Percentiles rank a stretch among this genome's conserved stretches.
These are phyloP conservation scores for Autographa gamma DNA, from an alignment of 2,888 invertebrate species.

Conservation along the genomic window DNA sequence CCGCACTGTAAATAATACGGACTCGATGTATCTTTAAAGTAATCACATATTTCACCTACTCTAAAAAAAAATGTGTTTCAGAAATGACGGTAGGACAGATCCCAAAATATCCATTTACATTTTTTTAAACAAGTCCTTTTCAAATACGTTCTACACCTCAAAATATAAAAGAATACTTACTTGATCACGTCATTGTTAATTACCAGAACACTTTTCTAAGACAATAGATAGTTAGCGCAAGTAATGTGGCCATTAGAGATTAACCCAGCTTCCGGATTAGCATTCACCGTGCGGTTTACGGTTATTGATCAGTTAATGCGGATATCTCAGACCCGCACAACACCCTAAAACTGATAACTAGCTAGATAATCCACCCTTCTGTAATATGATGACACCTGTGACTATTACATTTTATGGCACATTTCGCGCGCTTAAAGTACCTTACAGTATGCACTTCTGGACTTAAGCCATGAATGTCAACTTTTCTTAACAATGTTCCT, in stretches of 20 bases:
- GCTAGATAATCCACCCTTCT: background rate
- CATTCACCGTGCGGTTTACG: slow-evolving; percentile 14
- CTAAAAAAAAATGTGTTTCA: too few relatives aligned
- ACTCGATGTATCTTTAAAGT: too few relatives aligned
- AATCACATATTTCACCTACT: too few relatives aligned
- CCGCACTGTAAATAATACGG: too few relatives aligned
- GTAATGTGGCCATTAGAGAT: slow-evolving; percentile 1
- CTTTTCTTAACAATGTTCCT: too few relatives aligned
- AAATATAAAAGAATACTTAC: background rate
- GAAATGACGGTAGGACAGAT: too few relatives aligned
- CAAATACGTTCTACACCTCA: too few relatives aligned
- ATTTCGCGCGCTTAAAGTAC: too few relatives aligned
- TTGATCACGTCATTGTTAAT: background rate
- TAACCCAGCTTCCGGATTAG: slow-evolving; percentile 14
- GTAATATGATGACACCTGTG: background rate
- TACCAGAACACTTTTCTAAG: background rate
- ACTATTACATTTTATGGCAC: background rate
- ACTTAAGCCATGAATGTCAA: too few relatives aligned
- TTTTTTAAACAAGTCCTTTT: too few relatives aligned
- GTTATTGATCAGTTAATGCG: slow-evolving; percentile 12
- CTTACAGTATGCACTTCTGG: too few relatives aligned
- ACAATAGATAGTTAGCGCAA: background rate
- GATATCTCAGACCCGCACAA: background rate
- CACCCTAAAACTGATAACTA: background rate
- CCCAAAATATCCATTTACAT: too few relatives aligned